Conservation (phyloP, 2,113 vertebrate genomes). For the Melanerpes formicivorus region DNA sequence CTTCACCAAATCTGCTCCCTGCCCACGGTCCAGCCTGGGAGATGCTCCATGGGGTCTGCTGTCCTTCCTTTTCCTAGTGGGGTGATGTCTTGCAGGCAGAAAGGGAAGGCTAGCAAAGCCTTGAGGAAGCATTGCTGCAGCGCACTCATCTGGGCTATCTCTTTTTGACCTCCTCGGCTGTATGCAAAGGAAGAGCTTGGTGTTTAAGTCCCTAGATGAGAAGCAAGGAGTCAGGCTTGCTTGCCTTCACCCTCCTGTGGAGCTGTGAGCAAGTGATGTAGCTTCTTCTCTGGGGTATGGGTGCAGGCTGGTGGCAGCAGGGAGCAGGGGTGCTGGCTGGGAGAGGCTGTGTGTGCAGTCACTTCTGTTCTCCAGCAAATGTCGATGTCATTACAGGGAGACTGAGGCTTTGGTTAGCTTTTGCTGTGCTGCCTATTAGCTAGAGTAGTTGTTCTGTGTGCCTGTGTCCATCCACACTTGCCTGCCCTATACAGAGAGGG, state of each 20-base stretch:
- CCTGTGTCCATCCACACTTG: not conserved
- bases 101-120: not conserved
- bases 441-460: not conserved
- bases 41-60: rapidly evolving
- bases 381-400: not conserved
- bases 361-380: not conserved
- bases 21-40: not conserved
- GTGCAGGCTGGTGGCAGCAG: rapidly evolving
- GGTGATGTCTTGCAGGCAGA: rapidly evolving
- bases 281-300: not conserved
- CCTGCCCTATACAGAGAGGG: not conserved
- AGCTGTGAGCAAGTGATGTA: not conserved
- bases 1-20: constrained; percentile 30
- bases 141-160: rapidly evolving
- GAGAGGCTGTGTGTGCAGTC: rapidly evolving
- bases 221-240: rapidly evolving
- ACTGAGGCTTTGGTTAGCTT: not conserved
- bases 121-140: not conserved
- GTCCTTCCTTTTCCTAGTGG: rapidly evolving
- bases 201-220: not conserved
- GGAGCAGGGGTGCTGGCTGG: not conserved
- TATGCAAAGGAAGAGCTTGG: not conserved
- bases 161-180: not conserved
- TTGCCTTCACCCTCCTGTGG: not conserved
- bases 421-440: not conserved